Percentiles rank a stretch among this genome's conserved stretches.
Conservation (phyloP, 1,140 invertebrate genomes). For the Akabosia matsudoensis region DNA sequence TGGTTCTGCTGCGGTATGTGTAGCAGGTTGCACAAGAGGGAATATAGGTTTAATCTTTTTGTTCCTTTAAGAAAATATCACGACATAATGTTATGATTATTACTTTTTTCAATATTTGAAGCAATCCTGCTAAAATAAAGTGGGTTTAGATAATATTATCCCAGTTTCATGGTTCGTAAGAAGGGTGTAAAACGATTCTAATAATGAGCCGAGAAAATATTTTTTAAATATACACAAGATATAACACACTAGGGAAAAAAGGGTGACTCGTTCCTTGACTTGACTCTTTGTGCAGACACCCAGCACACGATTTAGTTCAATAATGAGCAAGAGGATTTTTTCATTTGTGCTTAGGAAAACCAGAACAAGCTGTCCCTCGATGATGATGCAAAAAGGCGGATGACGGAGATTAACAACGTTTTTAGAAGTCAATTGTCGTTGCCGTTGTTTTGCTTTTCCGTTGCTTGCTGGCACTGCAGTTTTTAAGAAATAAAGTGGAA, state of each 20-base stretch:
- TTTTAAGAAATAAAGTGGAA: not conserved
- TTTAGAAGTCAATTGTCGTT: not conserved
- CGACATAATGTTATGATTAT: not conserved
- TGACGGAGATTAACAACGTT: constrained; percentile 9
- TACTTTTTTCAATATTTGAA: constrained; percentile 13
- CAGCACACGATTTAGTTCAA: constrained; percentile 10
- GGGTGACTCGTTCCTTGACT: not conserved
- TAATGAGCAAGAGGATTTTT: not conserved
- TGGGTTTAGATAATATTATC: not conserved
- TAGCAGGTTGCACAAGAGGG: not conserved
- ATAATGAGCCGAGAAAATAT: not conserved
- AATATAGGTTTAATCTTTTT: not conserved
- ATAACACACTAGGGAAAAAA: too few relatives aligned
- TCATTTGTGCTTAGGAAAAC: not conserved
- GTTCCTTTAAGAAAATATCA: not conserved
- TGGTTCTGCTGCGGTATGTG: not conserved
- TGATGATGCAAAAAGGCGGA: constrained; percentile 15
- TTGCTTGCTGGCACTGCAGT: not conserved
- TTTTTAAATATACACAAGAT: not conserved
- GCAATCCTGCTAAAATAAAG: not conserved
- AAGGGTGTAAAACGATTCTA: not conserved
- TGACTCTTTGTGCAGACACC: not conserved
- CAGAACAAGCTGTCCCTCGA: not conserved
- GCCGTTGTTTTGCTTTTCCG: not conserved
- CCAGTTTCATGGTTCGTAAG: constrained; percentile 14